Evolutionary conservation across 2,797 vertebrate genomes (phyloP).

Genomic region (Sebastes matsubarae): DNA sequence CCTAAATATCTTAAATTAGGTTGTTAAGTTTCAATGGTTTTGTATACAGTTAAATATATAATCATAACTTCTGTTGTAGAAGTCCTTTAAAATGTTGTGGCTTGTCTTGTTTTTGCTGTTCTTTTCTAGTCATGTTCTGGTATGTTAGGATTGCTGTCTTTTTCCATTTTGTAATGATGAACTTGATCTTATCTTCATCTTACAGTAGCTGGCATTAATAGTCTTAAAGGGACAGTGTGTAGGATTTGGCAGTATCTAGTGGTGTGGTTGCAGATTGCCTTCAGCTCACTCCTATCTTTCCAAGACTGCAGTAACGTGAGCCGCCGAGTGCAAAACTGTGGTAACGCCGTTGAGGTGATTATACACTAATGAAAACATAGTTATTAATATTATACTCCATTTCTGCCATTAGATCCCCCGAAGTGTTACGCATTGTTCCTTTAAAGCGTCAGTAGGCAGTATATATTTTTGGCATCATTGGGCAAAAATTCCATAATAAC

Average conservation of each 20-base stretch:
- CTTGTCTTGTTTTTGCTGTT: background rate
- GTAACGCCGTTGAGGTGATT: too few relatives aligned
- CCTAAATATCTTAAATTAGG: background rate
- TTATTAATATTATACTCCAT: too few relatives aligned
- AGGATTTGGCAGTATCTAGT: too few relatives aligned
- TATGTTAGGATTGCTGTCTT: background rate
- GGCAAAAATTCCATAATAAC: too few relatives aligned
- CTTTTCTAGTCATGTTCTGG: background rate
- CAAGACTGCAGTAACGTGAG: too few relatives aligned
- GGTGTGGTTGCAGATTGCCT: too few relatives aligned
- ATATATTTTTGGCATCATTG: too few relatives aligned
- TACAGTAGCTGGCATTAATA: background rate
- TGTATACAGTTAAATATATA: background rate
- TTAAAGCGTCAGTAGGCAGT: rapidly evolving
- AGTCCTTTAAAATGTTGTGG: background rate
- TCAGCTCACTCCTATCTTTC: too few relatives aligned
- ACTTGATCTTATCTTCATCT: background rate
- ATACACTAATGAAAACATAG: too few relatives aligned
- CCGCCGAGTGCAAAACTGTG: too few relatives aligned
- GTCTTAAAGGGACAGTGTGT: background rate
- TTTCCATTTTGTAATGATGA: background rate
- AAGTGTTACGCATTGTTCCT: too few relatives aligned
- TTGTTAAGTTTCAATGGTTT: background rate
- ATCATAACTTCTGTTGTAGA: background rate
- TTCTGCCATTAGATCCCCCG: too few relatives aligned